These are phyloP conservation scores for Myiothlypis chrysogaster DNA, from an alignment of 2,797 vertebrate species.

Conservation along the genomic window DNA sequence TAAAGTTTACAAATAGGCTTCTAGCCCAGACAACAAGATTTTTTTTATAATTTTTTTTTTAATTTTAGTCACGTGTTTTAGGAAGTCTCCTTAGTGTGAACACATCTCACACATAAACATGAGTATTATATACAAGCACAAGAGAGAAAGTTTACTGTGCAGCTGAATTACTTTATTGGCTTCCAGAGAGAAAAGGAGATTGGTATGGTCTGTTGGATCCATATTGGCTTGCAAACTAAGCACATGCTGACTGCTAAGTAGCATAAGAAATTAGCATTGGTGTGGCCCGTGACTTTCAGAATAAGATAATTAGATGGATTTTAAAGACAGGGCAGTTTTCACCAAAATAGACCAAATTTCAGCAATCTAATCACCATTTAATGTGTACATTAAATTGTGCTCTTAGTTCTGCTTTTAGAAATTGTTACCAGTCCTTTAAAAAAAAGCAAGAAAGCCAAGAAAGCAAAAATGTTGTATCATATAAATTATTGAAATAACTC, in stretches of 20 bases:
- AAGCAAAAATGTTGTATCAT: neutral
- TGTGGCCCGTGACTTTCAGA: neutral
- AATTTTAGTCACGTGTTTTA: neutral
- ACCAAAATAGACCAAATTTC: neutral
- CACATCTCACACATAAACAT: neutral
- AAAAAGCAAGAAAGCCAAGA: neutral
- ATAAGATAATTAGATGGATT: neutral
- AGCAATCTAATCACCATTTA: neutral
- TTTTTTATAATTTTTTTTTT: neutral
- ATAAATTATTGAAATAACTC: neutral
- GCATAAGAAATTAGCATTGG: neutral
- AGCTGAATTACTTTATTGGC: constrained; percentile 19
- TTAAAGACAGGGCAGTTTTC: neutral
- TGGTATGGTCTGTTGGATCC: constrained; percentile 3
- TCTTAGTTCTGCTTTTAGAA: neutral
- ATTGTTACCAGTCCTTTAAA: neutral
- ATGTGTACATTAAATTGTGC: accelerated
- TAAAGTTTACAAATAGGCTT: neutral
- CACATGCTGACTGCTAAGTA: neutral
- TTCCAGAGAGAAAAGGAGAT: neutral
- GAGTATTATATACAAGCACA: neutral
- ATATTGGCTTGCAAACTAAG: constrained; percentile 41
- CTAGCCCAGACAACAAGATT: neutral
- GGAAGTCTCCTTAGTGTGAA: neutral
- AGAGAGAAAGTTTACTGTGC: neutral